These are phyloP conservation scores for Loxodonta africana DNA, from an alignment of 2,113 vertebrate species.

Conservation along the genomic window DNA sequence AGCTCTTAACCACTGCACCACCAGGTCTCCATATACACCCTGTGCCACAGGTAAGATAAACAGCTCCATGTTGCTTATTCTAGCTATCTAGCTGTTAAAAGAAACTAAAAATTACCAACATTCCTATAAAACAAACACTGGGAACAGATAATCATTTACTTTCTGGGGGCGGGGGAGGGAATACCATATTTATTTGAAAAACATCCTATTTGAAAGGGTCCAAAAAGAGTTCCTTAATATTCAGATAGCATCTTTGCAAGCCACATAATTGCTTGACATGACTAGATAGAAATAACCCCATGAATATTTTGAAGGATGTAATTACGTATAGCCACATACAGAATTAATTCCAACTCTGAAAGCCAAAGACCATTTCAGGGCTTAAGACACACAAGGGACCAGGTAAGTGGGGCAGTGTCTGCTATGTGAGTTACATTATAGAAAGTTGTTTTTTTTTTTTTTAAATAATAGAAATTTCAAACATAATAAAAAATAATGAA, in stretches of 20 bases:
- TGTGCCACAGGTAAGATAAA: neutral
- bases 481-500: neutral
- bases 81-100: too few species aligned
- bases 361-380: accelerated
- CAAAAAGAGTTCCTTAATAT: neutral
- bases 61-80: too few species aligned
- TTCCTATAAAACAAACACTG: neutral
- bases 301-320: neutral
- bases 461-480: neutral
- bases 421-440: accelerated
- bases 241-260: neutral
- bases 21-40: too few species aligned
- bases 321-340: neutral
- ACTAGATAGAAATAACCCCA: neutral
- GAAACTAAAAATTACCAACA: neutral
- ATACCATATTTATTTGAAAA: neutral
- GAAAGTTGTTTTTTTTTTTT: neutral
- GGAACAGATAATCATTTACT: neutral
- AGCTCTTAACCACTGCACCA: too few species aligned
- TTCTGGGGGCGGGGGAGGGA: neutral
- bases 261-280: neutral
- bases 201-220: neutral
- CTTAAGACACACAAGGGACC: neutral
- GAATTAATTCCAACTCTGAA: neutral
- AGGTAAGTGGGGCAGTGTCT: neutral